Base-by-base conservation (phyloP, 2,113 vertebrate species). In the Labrus mixtus region DNA sequence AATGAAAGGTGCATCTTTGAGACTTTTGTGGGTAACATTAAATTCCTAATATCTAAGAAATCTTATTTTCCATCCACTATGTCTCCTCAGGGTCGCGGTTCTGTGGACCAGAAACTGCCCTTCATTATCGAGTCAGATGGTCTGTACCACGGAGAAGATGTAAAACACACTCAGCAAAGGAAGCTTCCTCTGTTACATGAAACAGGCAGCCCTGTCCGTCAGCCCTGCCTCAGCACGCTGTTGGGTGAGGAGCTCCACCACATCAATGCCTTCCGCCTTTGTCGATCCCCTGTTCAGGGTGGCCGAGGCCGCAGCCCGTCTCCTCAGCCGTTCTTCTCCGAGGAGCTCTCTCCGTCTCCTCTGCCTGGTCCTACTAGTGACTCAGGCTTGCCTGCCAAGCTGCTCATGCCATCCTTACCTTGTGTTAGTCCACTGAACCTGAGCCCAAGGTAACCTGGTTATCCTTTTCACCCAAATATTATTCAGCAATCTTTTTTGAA, bases 201-300 rank as follows among this genome's bases (percentile, higher is more conserved):
- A 36, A 86, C 93, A 61, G 91, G 93, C 78, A 95, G 95, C 68
- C 95, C 96, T 0, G 89, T 89, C 1, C 94, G 79, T 48, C 93
- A 92, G 0, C 88, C 95, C 54, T 93, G 96, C 54, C 92, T 96
- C 56, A 93, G 94, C 82, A 93, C 93, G 79, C 92, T 96, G 88
- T 84, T 97, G 73, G 96, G 96, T 0, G 96, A 97, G 37, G 96
- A 98, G 85, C 88, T 97, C 33, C 93, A 92, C 8, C 96, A 95
- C 87, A 93, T 95, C 62, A 90, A 90, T 0, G 93, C 95, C 29
- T 93, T 96, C n/a, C 91, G 90, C 25, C 93, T 93, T 70, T 93
- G 95, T 70, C 94, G 51, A 4, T 95, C 96, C 16, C 95, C 97
- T 0, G 92, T 87, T 51, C 93, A 81, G 19, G 93, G 93, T 73